Conservation (phyloP, 2,113 vertebrate species). For the Thomomys bottae region DNA sequence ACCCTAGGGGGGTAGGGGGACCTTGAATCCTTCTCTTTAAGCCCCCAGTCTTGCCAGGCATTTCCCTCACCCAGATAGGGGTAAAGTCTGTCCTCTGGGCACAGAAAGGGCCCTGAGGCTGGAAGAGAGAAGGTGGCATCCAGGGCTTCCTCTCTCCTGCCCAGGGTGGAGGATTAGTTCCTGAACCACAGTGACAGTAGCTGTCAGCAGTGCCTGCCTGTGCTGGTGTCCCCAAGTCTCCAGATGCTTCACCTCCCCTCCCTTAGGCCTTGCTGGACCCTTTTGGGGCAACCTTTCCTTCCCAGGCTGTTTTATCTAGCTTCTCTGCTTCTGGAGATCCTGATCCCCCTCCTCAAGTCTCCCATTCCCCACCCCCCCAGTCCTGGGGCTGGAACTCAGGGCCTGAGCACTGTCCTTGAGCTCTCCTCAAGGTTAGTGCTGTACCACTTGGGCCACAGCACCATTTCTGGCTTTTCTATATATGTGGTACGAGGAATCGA, state of each 20-base stretch:
- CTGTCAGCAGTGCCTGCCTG: background rate
- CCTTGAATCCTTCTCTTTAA: background rate
- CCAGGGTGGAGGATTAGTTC: constrained; percentile 23
- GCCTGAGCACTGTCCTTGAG: no score
- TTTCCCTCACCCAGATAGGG: background rate
- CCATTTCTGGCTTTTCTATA: no score
- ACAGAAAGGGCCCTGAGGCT: background rate
- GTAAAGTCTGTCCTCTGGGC: background rate
- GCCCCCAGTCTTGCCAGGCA: background rate
- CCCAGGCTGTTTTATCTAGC: background rate
- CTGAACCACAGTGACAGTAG: constrained; percentile 2
- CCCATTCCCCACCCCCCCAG: no score
- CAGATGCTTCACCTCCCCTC: background rate
- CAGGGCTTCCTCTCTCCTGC: background rate
- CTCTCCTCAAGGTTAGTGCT: no score
- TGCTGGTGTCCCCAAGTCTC: background rate
- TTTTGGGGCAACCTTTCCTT: background rate
- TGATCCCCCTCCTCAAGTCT: background rate
- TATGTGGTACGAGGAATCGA: no score
- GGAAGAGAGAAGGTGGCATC: constrained; percentile 5
- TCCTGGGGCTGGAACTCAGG: no score
- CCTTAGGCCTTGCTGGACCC: background rate
- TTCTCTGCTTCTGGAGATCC: background rate
- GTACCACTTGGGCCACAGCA: no score
- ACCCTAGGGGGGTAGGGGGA: background rate